These are phyloP conservation scores for Scaeva pyrastri DNA, from an alignment of 2,888 invertebrate genomes.

Conservation along the genomic window DNA sequence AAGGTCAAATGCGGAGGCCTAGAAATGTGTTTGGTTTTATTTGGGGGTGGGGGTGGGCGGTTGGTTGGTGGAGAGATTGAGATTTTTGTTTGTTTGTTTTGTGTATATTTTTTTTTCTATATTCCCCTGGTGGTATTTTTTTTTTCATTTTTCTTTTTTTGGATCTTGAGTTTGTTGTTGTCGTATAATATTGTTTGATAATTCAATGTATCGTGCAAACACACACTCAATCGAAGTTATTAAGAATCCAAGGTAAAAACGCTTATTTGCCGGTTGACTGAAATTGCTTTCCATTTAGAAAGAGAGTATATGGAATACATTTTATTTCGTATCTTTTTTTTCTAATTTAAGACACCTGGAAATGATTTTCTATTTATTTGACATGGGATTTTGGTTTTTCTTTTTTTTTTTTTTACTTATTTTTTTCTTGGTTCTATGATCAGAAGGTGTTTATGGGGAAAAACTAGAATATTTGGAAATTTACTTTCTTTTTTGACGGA, in stretches of 20 bases:
- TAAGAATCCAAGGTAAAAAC: constrained; percentile 60
- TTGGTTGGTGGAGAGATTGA: constrained; percentile 38
- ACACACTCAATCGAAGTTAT: constrained; percentile 54
- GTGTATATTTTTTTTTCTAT: constrained; percentile 12
- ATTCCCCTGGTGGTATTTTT: constrained; percentile 17
- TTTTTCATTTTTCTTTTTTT: too few species aligned
- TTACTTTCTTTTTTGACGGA: too few species aligned
- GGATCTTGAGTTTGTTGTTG: constrained; percentile 5
- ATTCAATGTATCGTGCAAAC: constrained; percentile 20
- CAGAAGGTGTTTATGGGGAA: neutral
- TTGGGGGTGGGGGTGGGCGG: too few species aligned
- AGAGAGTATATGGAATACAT: neutral
- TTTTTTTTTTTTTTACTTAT: too few species aligned
- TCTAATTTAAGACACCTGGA: constrained; percentile 25
- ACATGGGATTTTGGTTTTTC: neutral
- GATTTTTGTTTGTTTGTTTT: constrained; percentile 7
- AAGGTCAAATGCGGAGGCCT: constrained; percentile 43
- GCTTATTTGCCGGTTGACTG: constrained; percentile 66
- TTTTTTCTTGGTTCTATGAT: neutral
- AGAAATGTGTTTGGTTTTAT: constrained; percentile 54
- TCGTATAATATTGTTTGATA: constrained; percentile 38
- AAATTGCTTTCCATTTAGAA: constrained; percentile 43
- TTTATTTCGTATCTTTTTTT: constrained; percentile 38
- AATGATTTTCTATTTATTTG: constrained; percentile 28
- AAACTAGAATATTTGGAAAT: too few species aligned